A percentile compares a stretch with the other conserved stretches of the same genome.
Evolutionary conservation across 2,113 vertebrate genomes (phyloP).

Genomic region (Daboia siamensis): DNA sequence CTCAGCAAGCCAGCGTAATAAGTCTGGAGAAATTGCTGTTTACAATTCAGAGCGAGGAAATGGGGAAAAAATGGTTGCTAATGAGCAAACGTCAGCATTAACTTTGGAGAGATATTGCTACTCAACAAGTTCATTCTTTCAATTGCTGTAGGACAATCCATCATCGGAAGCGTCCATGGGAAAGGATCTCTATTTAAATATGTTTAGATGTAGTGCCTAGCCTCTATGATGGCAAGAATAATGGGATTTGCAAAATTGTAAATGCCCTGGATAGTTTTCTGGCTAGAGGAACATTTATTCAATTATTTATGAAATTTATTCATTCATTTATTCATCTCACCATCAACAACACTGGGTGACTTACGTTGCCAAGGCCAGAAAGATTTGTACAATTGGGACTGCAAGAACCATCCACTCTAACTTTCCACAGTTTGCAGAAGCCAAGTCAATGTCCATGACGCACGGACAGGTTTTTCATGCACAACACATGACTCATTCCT

Average conservation of each 20-base stretch:
- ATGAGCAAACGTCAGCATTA: background rate
- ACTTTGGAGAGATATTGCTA: background rate
- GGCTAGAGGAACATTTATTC: background rate
- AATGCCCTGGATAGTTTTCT: background rate
- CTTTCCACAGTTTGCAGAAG: background rate
- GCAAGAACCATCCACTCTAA: background rate
- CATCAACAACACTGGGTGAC: background rate
- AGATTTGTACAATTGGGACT: background rate
- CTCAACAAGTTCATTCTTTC: background rate
- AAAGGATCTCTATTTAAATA: background rate
- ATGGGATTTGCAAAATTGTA: background rate
- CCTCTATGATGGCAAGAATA: background rate
- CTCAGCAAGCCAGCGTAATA: slow-evolving; percentile 12
- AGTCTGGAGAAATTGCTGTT: background rate
- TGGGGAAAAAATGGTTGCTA: background rate
- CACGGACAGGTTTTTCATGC: background rate
- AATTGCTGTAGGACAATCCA: background rate
- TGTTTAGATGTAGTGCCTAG: background rate
- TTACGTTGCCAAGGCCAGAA: background rate
- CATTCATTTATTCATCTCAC: background rate
- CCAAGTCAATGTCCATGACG: background rate
- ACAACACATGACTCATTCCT: background rate
- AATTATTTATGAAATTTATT: background rate
- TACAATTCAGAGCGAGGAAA: background rate
- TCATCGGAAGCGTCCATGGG: background rate